phyloP scores from a whole-genome alignment of 2,888 invertebrate genomes.

The Lochmaea capreae region DNA sequence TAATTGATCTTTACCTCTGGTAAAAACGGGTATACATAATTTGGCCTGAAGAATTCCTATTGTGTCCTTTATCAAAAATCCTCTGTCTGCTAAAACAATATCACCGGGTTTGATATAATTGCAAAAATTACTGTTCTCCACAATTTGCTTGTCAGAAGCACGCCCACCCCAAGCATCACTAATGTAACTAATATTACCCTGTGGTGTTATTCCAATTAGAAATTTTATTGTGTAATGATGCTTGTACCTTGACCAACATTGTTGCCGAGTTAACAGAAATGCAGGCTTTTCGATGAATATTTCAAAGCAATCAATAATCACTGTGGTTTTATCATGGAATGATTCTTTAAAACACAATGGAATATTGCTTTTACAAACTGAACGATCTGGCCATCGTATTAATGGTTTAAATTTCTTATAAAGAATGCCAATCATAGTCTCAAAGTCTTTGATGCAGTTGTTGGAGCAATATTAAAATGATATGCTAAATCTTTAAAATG shows the following conservation, averaged over 20 bases:
- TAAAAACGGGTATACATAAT: constrained; percentile 37
- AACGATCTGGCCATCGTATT: constrained; percentile 40
- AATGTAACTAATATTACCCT: constrained; percentile 30
- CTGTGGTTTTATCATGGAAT: constrained; percentile 42
- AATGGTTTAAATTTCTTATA: constrained; percentile 35
- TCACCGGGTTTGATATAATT: constrained; percentile 25
- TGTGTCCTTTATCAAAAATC: constrained; percentile 25
- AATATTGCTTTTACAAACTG: constrained; percentile 35
- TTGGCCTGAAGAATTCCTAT: constrained; percentile 11
- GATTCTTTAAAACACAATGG: constrained; percentile 43
- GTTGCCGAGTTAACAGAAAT: constrained; percentile 29
- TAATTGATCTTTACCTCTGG: constrained; percentile 26
- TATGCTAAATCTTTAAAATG: constrained; percentile 38
- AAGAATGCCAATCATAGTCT: constrained; percentile 23
- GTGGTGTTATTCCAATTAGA: constrained; percentile 41
- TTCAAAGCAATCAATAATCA: constrained; percentile 28
- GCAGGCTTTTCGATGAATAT: constrained; percentile 40
- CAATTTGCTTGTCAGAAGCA: constrained; percentile 32
- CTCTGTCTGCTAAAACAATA: constrained; percentile 25
- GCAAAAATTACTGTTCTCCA: constrained; percentile 16
- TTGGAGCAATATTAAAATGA: constrained; percentile 21
- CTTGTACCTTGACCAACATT: constrained; percentile 45
- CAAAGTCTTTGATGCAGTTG: constrained; percentile 32
- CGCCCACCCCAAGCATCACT: constrained; percentile 9
- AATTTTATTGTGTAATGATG: constrained; percentile 28